These are phyloP conservation scores for Julus scanicus DNA, from an alignment of 2,888 invertebrate species.

Conservation along the genomic window DNA sequence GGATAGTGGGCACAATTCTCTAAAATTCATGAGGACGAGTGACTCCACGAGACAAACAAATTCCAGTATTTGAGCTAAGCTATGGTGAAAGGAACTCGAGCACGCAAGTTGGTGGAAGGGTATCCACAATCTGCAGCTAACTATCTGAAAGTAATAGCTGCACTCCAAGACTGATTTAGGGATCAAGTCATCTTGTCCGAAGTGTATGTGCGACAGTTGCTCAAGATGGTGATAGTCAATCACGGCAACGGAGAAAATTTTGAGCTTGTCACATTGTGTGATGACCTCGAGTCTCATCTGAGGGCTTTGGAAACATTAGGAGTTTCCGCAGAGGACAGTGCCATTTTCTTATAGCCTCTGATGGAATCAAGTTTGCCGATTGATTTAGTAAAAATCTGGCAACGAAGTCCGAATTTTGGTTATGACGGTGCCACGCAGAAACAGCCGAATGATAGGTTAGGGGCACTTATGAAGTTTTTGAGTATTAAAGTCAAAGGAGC, in stretches of 20 bases:
- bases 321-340: background rate
- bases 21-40: constrained; percentile 52
- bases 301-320: background rate
- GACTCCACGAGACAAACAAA: constrained; percentile 53
- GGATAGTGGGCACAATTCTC: constrained; percentile 50
- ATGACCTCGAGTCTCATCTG: background rate
- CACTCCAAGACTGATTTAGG: background rate
- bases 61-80: constrained; percentile 52
- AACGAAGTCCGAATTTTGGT: background rate
- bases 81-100: constrained; percentile 42
- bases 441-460: background rate
- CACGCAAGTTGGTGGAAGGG: constrained; percentile 37
- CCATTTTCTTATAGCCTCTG: background rate
- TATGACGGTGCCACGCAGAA: background rate
- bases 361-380: background rate
- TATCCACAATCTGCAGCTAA: constrained; percentile 53
- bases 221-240: background rate
- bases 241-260: rapidly evolving
- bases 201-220: background rate
- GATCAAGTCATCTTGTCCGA: background rate
- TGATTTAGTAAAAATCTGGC: background rate
- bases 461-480: background rate
- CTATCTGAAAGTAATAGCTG: constrained; percentile 50
- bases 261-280: background rate
- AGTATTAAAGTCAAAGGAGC: background rate